A percentile compares a stretch with the other conserved stretches of the same genome.
phyloP scores from a whole-genome alignment of 2,888 invertebrate genomes.

The Nomada fabriciana region DNA sequence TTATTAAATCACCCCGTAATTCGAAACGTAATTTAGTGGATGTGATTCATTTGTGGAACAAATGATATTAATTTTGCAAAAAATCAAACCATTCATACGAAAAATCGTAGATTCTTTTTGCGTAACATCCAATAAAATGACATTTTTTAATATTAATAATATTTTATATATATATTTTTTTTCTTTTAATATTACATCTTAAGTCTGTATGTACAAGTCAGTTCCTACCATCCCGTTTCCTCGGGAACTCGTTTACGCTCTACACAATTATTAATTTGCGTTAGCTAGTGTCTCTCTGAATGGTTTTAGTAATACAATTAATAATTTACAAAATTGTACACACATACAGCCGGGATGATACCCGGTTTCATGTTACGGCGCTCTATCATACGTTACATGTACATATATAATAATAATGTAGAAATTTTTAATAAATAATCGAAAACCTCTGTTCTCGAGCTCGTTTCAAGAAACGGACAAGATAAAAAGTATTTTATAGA shows the following conservation, averaged over 20 bases:
- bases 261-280: conserved; percentile 70
- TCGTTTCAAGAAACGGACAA: conserved; percentile 19
- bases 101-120: too few relatives aligned
- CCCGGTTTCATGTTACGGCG: conserved; percentile 61
- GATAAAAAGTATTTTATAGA: background rate
- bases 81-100: too few relatives aligned
- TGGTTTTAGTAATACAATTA: conserved; percentile 70
- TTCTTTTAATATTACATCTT: conserved; percentile 78
- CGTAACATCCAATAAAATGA: background rate
- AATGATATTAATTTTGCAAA: too few relatives aligned
- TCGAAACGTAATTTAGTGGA: too few relatives aligned
- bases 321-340: conserved; percentile 83
- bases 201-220: conserved; percentile 81
- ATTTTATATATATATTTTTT: conserved; percentile 70
- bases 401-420: conserved; percentile 61
- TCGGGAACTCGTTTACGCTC: conserved; percentile 56
- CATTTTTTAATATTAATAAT: conserved; percentile 67
- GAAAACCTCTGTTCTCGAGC: conserved; percentile 52
- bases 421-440: conserved; percentile 76
- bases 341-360: conserved; percentile 69
- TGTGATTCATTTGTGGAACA: too few relatives aligned
- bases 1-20: too few relatives aligned
- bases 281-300: conserved; percentile 65
- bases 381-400: conserved; percentile 68
- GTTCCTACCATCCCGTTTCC: conserved; percentile 69